Base-by-base conservation (phyloP, 1,140 invertebrate genomes). In the Drosophila arizonae region DNA sequence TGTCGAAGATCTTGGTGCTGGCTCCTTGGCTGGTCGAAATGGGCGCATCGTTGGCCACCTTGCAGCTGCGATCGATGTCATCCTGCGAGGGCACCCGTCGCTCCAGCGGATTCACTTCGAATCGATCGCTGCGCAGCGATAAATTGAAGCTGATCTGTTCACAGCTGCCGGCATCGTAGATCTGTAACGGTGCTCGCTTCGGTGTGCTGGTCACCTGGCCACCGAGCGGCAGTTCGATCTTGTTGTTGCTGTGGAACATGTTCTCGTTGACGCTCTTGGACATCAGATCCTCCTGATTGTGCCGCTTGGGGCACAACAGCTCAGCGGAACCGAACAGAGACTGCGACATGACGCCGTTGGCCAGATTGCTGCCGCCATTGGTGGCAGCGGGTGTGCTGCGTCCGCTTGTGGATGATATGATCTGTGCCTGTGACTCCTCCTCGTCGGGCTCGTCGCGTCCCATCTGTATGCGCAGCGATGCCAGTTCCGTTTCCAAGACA, bases 51-150 rank as follows among this genome's bases (percentile, higher is more conserved):
- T 94, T 95, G 13, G 96, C 96, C 48, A 97, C 95, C 91, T 96
- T 96, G 11, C 96, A 96, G 87, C 97, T 97, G 79, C 96, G 94
- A 86, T 97, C 96, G 55, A 97, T 95, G 91, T 97, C 96, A 81
- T 97, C 96, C 91, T 96, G 95, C 48, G 96, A 96, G 1, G 95
- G 95, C 10, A 95, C 80, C 21, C 91, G 81, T n/a, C 77, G 73
- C 60, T 92, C 91, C 41, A 92, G 91, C 1, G 93, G 92, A 87
- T 94, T 94, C 51, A 93, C 93, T 63, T 93, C 93, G 13, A 90
- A 90, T 69, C 92, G 92, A 70, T 94, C 93, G 67, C 80, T 88
- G 6, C 81, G 88, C 45, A 92, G 76, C 15, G 91, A 91, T 15
- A 92, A 63, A 77, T 92, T 92, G 55, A 90, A 91, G 52, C 84